These are phyloP conservation scores for Chondrilla cf. caribensis DNA, from an alignment of 37 sponge, comb jelly and placozoan genomes.

Conservation along the genomic window DNA sequence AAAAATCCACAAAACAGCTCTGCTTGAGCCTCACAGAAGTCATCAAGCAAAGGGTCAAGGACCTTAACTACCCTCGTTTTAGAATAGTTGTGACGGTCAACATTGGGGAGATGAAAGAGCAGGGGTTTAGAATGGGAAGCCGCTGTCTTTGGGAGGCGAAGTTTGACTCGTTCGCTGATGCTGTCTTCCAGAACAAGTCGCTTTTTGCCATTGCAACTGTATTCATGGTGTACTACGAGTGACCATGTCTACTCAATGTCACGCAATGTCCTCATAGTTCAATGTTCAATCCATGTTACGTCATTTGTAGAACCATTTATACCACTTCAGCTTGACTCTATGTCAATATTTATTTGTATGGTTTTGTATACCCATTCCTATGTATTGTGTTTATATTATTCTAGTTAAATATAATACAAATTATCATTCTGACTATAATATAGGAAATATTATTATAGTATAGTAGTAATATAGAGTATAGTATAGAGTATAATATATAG, in stretches of 20 bases:
- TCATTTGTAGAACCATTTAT: too few relatives aligned
- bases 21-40: constrained; percentile 63
- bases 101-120: constrained; percentile 83
- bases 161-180: constrained; percentile 79
- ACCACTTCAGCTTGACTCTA: too few relatives aligned
- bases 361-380: too few relatives aligned
- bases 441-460: too few relatives aligned
- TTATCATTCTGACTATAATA: too few relatives aligned
- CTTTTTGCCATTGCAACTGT: constrained; percentile 92
- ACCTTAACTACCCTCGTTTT: constrained; percentile 78
- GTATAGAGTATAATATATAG: too few relatives aligned
- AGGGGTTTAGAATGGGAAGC: constrained; percentile 85
- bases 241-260: neutral
- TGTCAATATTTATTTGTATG: too few relatives aligned
- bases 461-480: too few relatives aligned
- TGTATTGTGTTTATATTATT: too few relatives aligned
- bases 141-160: constrained; percentile 93
- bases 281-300: too few relatives aligned
- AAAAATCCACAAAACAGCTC: constrained; percentile 52
- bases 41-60: constrained; percentile 77
- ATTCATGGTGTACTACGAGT: constrained; percentile 91
- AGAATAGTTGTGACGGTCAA: constrained; percentile 82
- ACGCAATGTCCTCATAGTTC: too few relatives aligned
- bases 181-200: constrained; percentile 76
- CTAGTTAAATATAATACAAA: too few relatives aligned